Evolutionary conservation across 2,113 vertebrate genomes (phyloP).

Genomic region (Carollia perspicillata): DNA sequence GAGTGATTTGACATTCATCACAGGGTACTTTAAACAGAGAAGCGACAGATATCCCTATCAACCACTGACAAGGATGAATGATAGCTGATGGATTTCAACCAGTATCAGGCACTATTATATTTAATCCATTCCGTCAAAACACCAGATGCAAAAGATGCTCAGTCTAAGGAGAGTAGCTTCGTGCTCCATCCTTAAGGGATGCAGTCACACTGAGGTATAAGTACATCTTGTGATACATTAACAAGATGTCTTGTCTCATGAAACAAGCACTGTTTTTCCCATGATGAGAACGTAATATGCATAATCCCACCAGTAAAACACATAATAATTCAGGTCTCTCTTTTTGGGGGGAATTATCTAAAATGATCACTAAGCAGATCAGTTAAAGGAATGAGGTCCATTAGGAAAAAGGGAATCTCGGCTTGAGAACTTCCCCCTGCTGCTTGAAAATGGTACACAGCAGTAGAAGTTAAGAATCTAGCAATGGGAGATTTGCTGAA

Average conservation of each 20-base stretch:
- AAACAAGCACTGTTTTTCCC: background rate
- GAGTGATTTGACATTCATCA: background rate
- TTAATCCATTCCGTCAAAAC: background rate
- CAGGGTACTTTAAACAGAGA: background rate
- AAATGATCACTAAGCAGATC: background rate
- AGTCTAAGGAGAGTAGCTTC: background rate
- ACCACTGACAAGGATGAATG: background rate
- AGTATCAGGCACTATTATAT: background rate
- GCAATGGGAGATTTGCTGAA: background rate
- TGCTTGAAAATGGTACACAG: constrained; percentile 33
- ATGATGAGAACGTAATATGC: background rate
- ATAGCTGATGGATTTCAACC: background rate
- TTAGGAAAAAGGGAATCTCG: background rate
- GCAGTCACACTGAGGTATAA: background rate
- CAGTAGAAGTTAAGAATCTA: background rate
- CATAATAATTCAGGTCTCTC: background rate
- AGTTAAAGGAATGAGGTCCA: background rate
- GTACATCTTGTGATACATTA: background rate
- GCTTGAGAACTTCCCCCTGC: constrained; percentile 41
- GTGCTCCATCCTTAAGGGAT: background rate
- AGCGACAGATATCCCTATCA: background rate
- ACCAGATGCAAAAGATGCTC: background rate
- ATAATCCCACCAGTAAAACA: background rate
- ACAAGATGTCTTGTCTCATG: background rate
- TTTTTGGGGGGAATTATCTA: background rate